Percentiles rank a stretch among this genome's conserved stretches.
Evolutionary conservation across 2,888 invertebrate genomes (phyloP).

Genomic region (Panopea generosa): DNA sequence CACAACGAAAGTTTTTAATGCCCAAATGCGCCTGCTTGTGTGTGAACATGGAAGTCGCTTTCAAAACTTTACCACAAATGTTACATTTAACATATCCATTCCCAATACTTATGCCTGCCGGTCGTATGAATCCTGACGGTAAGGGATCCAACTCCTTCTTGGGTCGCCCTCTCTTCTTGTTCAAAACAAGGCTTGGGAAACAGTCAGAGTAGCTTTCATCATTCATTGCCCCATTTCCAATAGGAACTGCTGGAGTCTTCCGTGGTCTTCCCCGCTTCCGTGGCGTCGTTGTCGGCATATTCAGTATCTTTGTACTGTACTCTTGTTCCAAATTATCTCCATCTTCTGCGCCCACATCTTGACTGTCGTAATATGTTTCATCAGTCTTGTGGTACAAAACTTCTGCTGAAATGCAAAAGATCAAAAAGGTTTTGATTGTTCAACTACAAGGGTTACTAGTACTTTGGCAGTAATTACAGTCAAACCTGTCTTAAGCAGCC

Average conservation of each 20-base stretch:
- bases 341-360: background rate
- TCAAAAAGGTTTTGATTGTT: no score
- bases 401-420: conserved; percentile 1
- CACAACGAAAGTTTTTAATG: conserved; percentile 49
- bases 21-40: conserved; percentile 54
- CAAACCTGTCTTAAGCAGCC: no score
- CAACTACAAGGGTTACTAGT: no score
- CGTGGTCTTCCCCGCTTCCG: conserved; percentile 40
- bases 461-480: no score
- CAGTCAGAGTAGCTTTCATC: background rate
- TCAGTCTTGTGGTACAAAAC: background rate
- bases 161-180: conserved; percentile 28
- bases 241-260: conserved; percentile 3
- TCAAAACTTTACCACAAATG: conserved; percentile 52
- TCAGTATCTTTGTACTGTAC: background rate
- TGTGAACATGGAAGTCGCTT: conserved; percentile 49
- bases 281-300: background rate
- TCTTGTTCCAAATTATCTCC: background rate
- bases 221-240: background rate
- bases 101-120: conserved; percentile 42
- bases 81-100: conserved; percentile 51
- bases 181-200: background rate
- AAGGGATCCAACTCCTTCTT: conserved; percentile 30
- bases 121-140: conserved; percentile 26
- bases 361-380: background rate